Conservation (phyloP, 2,797 vertebrate species). For the Lepilemur septentrionalis region DNA sequence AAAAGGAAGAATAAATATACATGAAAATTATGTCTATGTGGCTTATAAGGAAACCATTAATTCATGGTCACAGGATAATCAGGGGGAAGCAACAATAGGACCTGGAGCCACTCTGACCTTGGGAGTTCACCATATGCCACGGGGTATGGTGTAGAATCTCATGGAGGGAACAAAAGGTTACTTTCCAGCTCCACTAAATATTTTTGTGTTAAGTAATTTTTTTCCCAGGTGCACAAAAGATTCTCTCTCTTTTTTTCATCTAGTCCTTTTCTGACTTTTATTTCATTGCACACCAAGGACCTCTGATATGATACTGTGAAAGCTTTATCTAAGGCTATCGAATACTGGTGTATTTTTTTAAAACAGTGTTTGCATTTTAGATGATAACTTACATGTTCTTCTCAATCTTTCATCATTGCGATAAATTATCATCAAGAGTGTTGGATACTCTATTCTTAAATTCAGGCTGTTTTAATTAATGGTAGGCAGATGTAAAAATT, state of each 20-base stretch:
- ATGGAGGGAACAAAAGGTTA: not conserved
- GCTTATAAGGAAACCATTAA: not conserved
- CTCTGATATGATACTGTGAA: not conserved
- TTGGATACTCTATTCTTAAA: not conserved
- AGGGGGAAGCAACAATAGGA: not conserved
- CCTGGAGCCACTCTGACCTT: not conserved
- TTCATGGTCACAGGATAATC: not conserved
- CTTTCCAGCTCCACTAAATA: not conserved
- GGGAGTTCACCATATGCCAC: not conserved
- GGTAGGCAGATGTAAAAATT: not conserved
- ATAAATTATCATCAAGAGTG: not conserved
- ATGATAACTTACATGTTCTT: not conserved
- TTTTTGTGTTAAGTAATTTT: constrained; percentile 6
- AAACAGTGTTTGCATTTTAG: not conserved
- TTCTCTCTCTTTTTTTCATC: not conserved
- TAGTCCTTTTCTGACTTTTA: not conserved
- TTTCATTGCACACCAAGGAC: not conserved
- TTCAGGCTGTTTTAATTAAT: not conserved
- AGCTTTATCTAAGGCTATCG: not conserved
- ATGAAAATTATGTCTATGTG: not conserved
- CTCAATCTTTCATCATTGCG: not conserved
- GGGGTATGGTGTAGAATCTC: not conserved
- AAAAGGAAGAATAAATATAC: not conserved
- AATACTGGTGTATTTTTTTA: not conserved
- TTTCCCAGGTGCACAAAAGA: not conserved